phyloP scores from a whole-genome alignment of 2,113 vertebrate species.

The Microcebus lehilahytsara region DNA sequence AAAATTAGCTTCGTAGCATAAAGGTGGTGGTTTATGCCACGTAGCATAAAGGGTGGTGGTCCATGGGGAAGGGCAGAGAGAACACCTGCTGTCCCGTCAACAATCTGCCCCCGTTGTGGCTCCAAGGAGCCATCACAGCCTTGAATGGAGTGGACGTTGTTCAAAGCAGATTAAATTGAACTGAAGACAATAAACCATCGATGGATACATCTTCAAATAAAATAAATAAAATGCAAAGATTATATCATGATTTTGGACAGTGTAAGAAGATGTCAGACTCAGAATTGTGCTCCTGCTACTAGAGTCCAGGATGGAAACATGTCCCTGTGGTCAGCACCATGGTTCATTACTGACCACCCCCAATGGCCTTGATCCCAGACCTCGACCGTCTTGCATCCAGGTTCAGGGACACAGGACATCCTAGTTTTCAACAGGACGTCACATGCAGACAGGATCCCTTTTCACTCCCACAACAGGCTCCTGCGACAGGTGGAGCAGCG shows the following conservation, averaged over 20 bases:
- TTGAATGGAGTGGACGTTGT: too few species aligned
- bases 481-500: neutral
- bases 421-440: neutral
- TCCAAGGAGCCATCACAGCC: too few species aligned
- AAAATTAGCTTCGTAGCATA: neutral
- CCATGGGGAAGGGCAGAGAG: neutral
- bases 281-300: neutral
- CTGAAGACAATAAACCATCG: too few species aligned
- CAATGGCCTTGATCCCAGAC: too few species aligned
- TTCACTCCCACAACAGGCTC: neutral
- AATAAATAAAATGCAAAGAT: neutral
- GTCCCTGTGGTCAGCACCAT: neutral
- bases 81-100: too few species aligned
- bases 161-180: too few species aligned
- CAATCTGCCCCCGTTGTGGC: too few species aligned
- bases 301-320: neutral
- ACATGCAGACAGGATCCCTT: fast-evolving
- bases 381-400: neutral
- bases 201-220: too few species aligned
- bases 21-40: neutral
- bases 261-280: neutral
- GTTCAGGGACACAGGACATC: fast-evolving
- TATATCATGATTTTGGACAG: neutral
- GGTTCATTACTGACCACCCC: neutral
- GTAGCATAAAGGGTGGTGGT: neutral